Evolutionary conservation across 2,797 vertebrate species (phyloP).

Genomic region (Anguilla marmorata): DNA sequence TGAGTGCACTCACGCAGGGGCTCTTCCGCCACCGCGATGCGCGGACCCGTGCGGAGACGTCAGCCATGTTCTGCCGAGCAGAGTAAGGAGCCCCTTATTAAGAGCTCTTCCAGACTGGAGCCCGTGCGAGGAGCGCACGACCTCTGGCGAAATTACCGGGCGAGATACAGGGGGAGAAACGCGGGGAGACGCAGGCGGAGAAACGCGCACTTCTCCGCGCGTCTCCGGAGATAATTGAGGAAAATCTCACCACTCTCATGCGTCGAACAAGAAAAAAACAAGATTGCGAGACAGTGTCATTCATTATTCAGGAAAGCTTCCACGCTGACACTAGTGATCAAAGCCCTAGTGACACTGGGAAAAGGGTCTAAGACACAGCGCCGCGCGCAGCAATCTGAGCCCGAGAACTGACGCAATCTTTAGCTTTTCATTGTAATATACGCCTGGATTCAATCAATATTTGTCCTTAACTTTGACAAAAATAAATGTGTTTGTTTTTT

Average conservation of each 20-base stretch:
- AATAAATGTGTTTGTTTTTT: not conserved
- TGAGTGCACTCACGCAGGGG: not conserved
- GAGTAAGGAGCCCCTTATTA: not conserved
- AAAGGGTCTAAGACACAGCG: not conserved
- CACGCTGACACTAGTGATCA: constrained; percentile 10
- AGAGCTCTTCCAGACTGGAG: not conserved
- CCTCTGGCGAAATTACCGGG: constrained; percentile 9
- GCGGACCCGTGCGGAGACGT: not conserved
- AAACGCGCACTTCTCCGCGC: not conserved
- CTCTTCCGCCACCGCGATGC: not conserved
- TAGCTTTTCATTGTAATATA: constrained; percentile 13
- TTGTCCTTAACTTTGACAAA: not conserved
- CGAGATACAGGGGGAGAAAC: not conserved
- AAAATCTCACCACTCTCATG: constrained; percentile 63
- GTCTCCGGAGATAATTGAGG: constrained; percentile 54
- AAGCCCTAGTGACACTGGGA: constrained; percentile 17
- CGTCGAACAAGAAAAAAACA: constrained; percentile 12
- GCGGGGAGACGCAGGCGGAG: not conserved
- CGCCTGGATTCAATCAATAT: constrained; percentile 3
- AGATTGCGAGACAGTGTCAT: constrained; percentile 3
- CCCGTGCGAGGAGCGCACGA: not conserved
- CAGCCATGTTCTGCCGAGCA: not conserved
- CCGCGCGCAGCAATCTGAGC: not conserved
- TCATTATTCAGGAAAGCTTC: constrained; percentile 24
- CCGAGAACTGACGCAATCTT: constrained; percentile 12